Conservation (phyloP, 2,888 invertebrate species). For the Deilephila porcellus region DNA sequence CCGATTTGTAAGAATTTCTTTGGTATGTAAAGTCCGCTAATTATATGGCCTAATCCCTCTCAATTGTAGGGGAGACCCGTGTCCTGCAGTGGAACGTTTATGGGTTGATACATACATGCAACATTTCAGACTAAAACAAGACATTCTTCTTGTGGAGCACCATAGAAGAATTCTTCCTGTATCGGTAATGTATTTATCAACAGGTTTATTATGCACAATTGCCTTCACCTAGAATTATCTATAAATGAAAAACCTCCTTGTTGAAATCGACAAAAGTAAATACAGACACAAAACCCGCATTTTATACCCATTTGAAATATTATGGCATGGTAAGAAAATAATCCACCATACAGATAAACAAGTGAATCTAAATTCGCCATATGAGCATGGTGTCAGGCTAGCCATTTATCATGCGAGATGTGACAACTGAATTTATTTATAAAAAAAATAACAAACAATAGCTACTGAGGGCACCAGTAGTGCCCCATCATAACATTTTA, state of each 20-base stretch:
- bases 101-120: too few species aligned
- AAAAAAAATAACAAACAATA: conserved; percentile 81
- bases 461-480: conserved; percentile 62
- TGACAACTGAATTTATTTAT: conserved; percentile 84
- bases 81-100: too few species aligned
- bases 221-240: too few species aligned
- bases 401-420: conserved; percentile 80
- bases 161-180: too few species aligned
- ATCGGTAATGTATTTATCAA: too few species aligned
- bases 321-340: conserved; percentile 46
- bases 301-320: conserved; percentile 8
- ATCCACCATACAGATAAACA: conserved; percentile 56
- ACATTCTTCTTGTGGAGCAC: too few species aligned
- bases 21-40: too few species aligned
- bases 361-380: conserved; percentile 79
- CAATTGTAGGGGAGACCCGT: too few species aligned
- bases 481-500: conserved; percentile 69
- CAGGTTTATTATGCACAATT: too few species aligned
- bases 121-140: too few species aligned
- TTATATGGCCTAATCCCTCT: too few species aligned
- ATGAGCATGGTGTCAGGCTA: conserved; percentile 75
- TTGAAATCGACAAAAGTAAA: background rate
- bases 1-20: too few species aligned
- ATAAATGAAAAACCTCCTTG: background rate
- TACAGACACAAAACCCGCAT: background rate